Base-by-base conservation (phyloP, 2,113 vertebrate species). In the Lophius piscatorius region DNA sequence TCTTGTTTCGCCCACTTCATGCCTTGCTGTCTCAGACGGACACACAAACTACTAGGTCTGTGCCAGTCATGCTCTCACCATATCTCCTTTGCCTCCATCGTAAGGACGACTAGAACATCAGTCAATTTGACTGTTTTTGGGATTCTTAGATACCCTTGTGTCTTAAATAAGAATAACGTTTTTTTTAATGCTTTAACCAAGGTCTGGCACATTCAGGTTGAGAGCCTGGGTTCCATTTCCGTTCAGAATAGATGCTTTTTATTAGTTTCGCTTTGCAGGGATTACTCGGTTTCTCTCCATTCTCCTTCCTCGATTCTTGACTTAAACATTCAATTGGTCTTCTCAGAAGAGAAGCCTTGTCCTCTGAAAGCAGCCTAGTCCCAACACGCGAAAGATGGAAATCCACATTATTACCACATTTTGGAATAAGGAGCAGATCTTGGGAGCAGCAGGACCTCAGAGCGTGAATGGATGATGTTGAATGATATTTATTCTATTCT, bases 351-450 rank as follows among this genome's bases (percentile, higher is more conserved):
- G 34, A 28, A 18, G 41, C 8, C 14, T 5, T 3, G 34, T 49
- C 41, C 24, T 49, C 24, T 38, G 44, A 68, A 50, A 65, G 39
- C 16, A 1, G 9, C 28, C n/a, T 20, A 13, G 24, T 24, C 69
- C 50, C 23, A 42, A 41, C 18, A 34, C 29, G 59, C 68, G 69
- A 80, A 60, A 44, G 51, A 73, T 66, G 70, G 70, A 73, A 66
- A 72, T 52, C 50, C n/a, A n/a, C n/a, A 29, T 57, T 60, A 75
- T 52, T 63, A 6, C n/a, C 39, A 44, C 71, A 47, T 2, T 9
- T 54, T 5, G 71, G 59, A 86, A 56, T 74, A 74, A 81, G 70
- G 29, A 31, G 13, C 38, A 29, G 41, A 63, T 67, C 67, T 70
- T 66, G 55, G 57, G 49, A 69, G 16, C 0, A 3, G 55, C 59